Base-by-base conservation (phyloP, 2,888 invertebrate genomes). In the Schrankia costaestrigalis region DNA sequence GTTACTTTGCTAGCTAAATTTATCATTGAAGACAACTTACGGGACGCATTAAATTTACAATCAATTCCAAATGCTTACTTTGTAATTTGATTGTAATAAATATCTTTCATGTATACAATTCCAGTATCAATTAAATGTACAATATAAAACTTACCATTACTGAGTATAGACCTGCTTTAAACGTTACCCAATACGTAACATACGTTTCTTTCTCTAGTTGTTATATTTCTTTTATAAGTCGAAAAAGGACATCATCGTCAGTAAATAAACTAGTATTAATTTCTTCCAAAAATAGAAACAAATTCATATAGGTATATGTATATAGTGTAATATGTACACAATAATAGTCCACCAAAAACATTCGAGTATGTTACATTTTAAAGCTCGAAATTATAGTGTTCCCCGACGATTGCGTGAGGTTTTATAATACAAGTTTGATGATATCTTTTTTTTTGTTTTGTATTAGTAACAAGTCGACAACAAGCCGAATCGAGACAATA, bases 401-500 rank as follows among this genome's bases (percentile, higher is more conserved):
- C 69, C 52, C 39, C 47, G 39, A 36, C 61, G 56, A 70, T 81
- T 74, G 80, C 78, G 75, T 83, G 81, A 73, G 64, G 69, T 75
- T 80, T 70, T 69, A 66, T 78, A 82, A 81, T 77, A 79, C 71
- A 62, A 76, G 67, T 78, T 78, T 76, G 78, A 79, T 78, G 78
- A 71, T 72, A 69, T 71, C 64, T 72, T 78, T 80, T 78, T 78
- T 69, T 75, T 73, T 74, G 60, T 72, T 74, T 58, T 58, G 57
- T 63, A 61, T 57, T 52, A 67, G 68, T 84, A 84, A 83, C 81
- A 81, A 83, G 84, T 84, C 79, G 75, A 83, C 83, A 81, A 84
- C 78, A 72, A 83, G 79, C 76, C 74, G 79, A 72, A 74, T 71
- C 78, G 71, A 81, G 79, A 85, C 84, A 83, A 84, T 84, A 80